A percentile compares a stretch with the other conserved stretches of the same genome.
Evolutionary conservation across 2,113 vertebrate species (phyloP).

Genomic region (Tragelaphus buxtoni): DNA sequence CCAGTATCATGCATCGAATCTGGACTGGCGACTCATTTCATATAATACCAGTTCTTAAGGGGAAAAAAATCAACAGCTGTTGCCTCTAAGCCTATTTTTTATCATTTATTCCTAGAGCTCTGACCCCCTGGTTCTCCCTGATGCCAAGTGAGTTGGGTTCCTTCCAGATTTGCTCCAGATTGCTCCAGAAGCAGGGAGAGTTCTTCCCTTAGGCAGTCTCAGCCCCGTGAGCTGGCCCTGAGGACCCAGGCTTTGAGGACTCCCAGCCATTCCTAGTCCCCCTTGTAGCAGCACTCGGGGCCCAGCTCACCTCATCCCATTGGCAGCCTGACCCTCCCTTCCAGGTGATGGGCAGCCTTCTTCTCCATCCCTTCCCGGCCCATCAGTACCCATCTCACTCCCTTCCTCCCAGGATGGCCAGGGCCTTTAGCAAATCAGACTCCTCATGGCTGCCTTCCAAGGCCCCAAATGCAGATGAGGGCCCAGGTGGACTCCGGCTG

Average conservation of each 20-base stretch:
- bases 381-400: background rate
- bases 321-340: background rate
- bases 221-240: background rate
- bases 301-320: fast-evolving
- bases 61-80: background rate
- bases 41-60: background rate
- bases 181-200: background rate
- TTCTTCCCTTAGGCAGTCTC: background rate
- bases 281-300: background rate
- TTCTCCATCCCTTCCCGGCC: background rate
- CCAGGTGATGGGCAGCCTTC: background rate
- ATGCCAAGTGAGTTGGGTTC: background rate
- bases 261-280: background rate
- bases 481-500: background rate
- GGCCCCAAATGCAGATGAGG: background rate
- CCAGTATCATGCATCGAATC: no score
- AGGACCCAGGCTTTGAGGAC: background rate
- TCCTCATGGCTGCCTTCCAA: background rate
- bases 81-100: background rate
- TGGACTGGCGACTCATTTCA: no score
- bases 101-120: background rate
- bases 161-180: background rate
- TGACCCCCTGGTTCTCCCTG: background rate
- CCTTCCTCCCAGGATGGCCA: background rate
- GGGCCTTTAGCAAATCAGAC: background rate